phyloP scores from a whole-genome alignment of 2,113 vertebrate genomes.

The Malurus melanocephalus region DNA sequence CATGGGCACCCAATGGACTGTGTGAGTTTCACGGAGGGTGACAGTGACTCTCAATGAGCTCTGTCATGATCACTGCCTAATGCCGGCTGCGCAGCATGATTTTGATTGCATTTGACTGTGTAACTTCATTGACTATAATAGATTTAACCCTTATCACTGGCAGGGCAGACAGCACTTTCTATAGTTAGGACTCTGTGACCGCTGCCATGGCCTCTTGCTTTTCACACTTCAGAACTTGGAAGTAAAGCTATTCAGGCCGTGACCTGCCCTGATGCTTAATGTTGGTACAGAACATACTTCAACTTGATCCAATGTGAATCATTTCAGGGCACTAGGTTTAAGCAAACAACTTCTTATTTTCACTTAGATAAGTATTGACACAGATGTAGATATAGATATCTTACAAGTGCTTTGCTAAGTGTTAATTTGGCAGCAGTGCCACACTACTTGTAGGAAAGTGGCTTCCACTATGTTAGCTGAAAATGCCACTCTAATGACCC shows the following conservation, averaged over 20 bases:
- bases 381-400: background rate
- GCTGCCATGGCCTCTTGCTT: background rate
- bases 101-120: slow-evolving; percentile 21
- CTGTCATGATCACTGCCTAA: background rate
- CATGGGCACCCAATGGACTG: background rate
- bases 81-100: background rate
- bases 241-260: background rate
- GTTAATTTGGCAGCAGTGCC: background rate
- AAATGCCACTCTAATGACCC: background rate
- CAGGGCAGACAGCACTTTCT: background rate
- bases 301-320: background rate
- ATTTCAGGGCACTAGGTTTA: background rate
- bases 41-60: background rate
- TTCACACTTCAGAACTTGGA: background rate
- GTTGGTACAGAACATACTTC: background rate
- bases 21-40: background rate
- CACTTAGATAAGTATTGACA: background rate
- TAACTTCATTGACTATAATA: background rate
- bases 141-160: background rate
- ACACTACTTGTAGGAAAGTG: background rate
- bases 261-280: background rate
- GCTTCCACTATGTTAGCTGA: background rate
- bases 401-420: background rate
- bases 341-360: background rate
- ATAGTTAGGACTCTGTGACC: background rate